phyloP scores from a whole-genome alignment of 2,113 vertebrate species.

The Lepus timidus region DNA sequence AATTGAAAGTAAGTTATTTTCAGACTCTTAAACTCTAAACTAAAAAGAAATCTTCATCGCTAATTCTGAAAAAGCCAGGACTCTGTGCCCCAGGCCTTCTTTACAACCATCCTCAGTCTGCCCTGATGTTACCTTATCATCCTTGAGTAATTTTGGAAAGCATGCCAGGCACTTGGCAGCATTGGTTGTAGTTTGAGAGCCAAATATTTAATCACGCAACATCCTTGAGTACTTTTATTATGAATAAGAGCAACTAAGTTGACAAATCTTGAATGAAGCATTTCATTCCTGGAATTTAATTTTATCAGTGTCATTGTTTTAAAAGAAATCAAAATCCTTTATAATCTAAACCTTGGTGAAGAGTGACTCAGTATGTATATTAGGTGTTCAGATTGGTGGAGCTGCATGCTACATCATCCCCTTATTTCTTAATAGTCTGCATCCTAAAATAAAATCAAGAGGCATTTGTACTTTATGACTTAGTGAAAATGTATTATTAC shows the following conservation, averaged over 20 bases:
- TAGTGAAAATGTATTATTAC: too few relatives aligned
- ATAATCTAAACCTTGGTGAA: neutral
- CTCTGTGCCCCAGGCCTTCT: neutral
- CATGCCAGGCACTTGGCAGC: neutral
- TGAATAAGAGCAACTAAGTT: conserved; percentile 20
- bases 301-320: conserved; percentile 55
- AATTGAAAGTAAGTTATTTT: conserved; percentile 44
- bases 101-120: neutral
- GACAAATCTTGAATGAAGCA: neutral
- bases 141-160: neutral
- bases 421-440: too few relatives aligned
- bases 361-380: neutral
- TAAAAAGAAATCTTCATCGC: neutral
- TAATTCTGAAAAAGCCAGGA: neutral
- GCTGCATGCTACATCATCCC: neutral
- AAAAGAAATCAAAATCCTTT: conserved; percentile 54
- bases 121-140: neutral
- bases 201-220: conserved; percentile 19
- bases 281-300: conserved; percentile 17
- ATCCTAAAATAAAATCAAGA: too few relatives aligned
- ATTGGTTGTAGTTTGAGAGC: neutral
- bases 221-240: conserved; percentile 14
- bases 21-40: conserved; percentile 47
- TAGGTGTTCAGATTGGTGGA: neutral
- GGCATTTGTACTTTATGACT: too few relatives aligned